A percentile compares a stretch with the other conserved stretches of the same genome.
Evolutionary conservation across 2,888 invertebrate genomes (phyloP).

Genomic region (Torymus texanus): DNA sequence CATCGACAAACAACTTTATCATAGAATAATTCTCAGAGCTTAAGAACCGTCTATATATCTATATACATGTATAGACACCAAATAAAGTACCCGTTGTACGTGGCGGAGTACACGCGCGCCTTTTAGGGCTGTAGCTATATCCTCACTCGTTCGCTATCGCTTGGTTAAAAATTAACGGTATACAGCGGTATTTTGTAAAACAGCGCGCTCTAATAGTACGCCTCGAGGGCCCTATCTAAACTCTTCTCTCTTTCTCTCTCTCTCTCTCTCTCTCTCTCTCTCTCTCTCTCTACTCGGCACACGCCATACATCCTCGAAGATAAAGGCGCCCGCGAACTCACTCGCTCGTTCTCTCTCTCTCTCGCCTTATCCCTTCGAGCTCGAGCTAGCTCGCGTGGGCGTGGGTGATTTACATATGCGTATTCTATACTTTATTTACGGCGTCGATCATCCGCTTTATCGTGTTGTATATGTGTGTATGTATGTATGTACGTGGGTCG

Average conservation of each 20-base stretch:
- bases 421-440: conserved; percentile 72
- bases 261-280: background rate
- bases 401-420: conserved; percentile 75
- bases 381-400: conserved; percentile 64
- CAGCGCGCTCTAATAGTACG: conserved; percentile 31
- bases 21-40: no score
- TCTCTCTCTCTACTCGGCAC: background rate
- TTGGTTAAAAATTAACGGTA: conserved; percentile 32
- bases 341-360: no score
- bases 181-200: conserved; percentile 33
- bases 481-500: conserved; percentile 24
- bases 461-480: background rate
- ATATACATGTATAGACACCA: no score
- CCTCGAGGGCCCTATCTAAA: conserved; percentile 29
- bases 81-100: no score
- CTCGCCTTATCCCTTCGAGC: conserved; percentile 10
- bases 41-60: no score
- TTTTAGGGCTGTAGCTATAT: no score
- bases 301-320: background rate
- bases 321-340: background rate
- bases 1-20: no score
- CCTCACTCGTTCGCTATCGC: no score
- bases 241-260: conserved; percentile 5
- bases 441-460: conserved; percentile 69
- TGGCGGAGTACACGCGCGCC: no score